These are phyloP conservation scores for Bucco capensis DNA, from an alignment of 2,113 vertebrate genomes.

Conservation along the genomic window DNA sequence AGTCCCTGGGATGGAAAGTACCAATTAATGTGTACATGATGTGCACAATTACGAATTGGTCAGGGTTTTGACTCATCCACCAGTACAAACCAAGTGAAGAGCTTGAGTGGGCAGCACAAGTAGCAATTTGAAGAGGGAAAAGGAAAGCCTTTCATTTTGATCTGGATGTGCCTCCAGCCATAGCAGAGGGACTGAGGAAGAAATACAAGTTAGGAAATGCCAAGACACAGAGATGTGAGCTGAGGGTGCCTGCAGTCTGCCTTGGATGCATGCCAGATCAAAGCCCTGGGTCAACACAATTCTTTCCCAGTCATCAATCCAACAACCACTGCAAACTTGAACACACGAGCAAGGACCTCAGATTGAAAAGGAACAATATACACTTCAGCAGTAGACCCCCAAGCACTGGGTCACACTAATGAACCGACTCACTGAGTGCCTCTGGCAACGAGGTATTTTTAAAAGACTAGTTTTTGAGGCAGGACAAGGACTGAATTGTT, in stretches of 20 bases:
- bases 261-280: background rate
- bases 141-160: conserved; percentile 14
- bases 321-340: background rate
- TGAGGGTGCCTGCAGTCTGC: background rate
- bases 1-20: conserved; percentile 37
- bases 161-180: conserved; percentile 13
- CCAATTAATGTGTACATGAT: conserved; percentile 4
- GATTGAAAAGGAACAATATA: background rate
- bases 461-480: background rate
- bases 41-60: conserved; percentile 46
- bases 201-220: background rate
- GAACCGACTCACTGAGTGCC: background rate
- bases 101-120: background rate
- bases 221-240: background rate
- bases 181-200: background rate
- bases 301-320: background rate
- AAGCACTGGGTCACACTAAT: background rate
- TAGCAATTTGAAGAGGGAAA: background rate
- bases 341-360: background rate
- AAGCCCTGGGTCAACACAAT: background rate
- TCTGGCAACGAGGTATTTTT: background rate
- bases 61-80: conserved; percentile 39
- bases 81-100: background rate
- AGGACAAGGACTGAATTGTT: background rate
- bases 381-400: background rate